Percentiles rank a stretch among this genome's conserved stretches.
Conservation (phyloP, 2,888 invertebrate species). For the Dasysyrphus albostriatus region DNA sequence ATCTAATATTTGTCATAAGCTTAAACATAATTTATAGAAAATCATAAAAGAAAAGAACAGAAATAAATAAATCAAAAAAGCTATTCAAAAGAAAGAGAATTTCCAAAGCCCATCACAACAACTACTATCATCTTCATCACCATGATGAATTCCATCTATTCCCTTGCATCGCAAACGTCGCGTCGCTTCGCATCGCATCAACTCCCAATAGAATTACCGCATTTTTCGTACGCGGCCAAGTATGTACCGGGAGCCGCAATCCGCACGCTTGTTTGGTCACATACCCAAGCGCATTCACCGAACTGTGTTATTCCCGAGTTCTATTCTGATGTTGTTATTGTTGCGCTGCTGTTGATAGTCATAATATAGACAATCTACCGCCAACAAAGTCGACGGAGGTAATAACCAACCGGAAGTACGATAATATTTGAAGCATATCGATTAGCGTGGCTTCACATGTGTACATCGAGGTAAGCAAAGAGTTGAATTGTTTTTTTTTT, state of each 20-base stretch:
- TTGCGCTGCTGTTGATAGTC: constrained; percentile 19
- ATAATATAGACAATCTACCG: constrained; percentile 63
- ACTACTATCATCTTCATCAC: not conserved
- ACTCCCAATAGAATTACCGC: constrained; percentile 65
- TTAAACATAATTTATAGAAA: not conserved
- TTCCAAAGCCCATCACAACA: not conserved
- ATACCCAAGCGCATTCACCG: constrained; percentile 70
- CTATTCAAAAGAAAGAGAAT: not conserved
- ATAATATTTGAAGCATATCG: constrained; percentile 76
- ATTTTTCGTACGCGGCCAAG: constrained; percentile 62
- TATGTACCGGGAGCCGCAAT: constrained; percentile 60
- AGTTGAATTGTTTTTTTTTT: constrained; percentile 44
- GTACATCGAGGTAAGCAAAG: constrained; percentile 50
- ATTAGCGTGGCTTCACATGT: constrained; percentile 73
- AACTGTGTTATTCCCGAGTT: constrained; percentile 71
- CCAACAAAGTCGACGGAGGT: constrained; percentile 65
- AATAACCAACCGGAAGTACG: constrained; percentile 76
- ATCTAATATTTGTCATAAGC: not conserved
- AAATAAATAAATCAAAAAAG: not conserved
- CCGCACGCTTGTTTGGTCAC: constrained; percentile 68
- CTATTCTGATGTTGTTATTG: constrained; percentile 48
- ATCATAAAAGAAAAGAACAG: not conserved
- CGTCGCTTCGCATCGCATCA: constrained; percentile 11
- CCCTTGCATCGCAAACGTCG: too few relatives aligned
- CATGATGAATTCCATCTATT: not conserved